A percentile compares a stretch with the other conserved stretches of the same genome.
These are phyloP conservation scores for Microcebus tavaratra DNA, from an alignment of 2,113 vertebrate species.

Conservation along the genomic window DNA sequence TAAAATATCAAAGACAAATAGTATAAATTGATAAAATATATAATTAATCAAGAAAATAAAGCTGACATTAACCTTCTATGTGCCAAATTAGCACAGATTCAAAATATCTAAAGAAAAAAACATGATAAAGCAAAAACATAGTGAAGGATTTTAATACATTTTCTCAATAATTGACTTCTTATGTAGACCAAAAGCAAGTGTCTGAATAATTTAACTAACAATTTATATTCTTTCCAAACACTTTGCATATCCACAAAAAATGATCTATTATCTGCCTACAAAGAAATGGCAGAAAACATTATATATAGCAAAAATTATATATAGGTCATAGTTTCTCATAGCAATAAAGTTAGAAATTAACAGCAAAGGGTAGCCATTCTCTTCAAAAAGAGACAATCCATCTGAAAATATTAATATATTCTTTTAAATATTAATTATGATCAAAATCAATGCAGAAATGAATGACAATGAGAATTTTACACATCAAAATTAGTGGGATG, in stretches of 20 bases:
- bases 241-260: not conserved
- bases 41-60: constrained; percentile 6
- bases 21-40: not conserved
- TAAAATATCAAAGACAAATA: not conserved
- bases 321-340: not conserved
- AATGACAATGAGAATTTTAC: not conserved
- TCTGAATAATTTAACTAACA: not conserved
- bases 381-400: not conserved
- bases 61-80: not conserved
- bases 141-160: not conserved
- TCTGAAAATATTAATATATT: not conserved
- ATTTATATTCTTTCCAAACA: not conserved
- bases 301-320: not conserved
- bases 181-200: not conserved
- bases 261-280: not conserved
- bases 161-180: not conserved
- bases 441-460: not conserved
- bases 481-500: not conserved
- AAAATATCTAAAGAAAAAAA: not conserved
- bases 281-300: not conserved
- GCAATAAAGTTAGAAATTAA: not conserved
- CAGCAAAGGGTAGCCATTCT: not conserved
- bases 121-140: not conserved
- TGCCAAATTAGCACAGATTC: not conserved
- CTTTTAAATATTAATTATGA: not conserved